A percentile compares a stretch with the other conserved stretches of the same genome.
phyloP scores from a whole-genome alignment of 2,113 vertebrate species.

The Agelaius phoeniceus region DNA sequence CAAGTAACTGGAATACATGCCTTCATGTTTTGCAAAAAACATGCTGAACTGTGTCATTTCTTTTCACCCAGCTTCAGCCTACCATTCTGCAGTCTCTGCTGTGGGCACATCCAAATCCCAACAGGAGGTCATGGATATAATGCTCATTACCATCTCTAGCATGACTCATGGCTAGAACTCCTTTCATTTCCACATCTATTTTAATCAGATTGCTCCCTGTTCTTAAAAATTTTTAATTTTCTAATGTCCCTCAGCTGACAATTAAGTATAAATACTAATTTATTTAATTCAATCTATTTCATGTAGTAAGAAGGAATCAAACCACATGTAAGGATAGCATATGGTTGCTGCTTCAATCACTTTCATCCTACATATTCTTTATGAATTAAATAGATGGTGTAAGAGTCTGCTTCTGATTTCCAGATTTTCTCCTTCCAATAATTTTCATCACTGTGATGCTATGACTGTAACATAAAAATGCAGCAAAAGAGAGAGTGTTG shows the following conservation, averaged over 20 bases:
- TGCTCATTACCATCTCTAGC: not conserved
- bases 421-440: not conserved
- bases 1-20: not conserved
- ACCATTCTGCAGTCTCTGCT: not conserved
- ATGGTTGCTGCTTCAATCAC: not conserved
- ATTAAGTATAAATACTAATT: not conserved
- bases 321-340: rapidly evolving
- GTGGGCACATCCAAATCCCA: not conserved
- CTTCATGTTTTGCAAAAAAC: not conserved
- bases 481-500: not conserved
- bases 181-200: not conserved
- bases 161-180: not conserved
- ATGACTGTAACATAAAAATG: not conserved
- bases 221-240: not conserved
- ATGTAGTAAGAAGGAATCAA: not conserved
- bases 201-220: not conserved
- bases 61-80: not conserved
- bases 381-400: not conserved
- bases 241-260: not conserved
- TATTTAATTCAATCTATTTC: not conserved
- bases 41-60: not conserved
- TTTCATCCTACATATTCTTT: not conserved
- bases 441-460: not conserved
- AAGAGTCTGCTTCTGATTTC: not conserved
- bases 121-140: not conserved